Percentiles rank a stretch among this genome's conserved stretches.
Evolutionary conservation across 2,797 vertebrate genomes (phyloP).

Genomic region (Pipistrellus pipistrellus): DNA sequence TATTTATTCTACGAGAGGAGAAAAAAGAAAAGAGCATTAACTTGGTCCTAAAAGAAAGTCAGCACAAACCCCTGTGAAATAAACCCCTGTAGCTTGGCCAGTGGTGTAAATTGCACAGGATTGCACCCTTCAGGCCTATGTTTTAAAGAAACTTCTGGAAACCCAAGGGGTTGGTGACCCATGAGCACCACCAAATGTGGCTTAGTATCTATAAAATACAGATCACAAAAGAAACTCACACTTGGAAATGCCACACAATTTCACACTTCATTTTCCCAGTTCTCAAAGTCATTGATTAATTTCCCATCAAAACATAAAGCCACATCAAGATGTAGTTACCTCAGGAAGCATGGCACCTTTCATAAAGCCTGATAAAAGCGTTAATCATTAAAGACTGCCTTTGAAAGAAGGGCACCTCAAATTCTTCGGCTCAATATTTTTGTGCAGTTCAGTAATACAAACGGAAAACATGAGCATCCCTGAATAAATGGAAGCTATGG

Average conservation of each 20-base stretch:
- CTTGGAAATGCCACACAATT: conserved; percentile 58
- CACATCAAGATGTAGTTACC: conserved; percentile 56
- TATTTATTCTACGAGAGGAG: neutral
- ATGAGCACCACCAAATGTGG: conserved; percentile 32
- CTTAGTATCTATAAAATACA: conserved; percentile 55
- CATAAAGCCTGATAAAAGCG: conserved; percentile 62
- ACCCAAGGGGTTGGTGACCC: neutral
- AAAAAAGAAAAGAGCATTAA: neutral
- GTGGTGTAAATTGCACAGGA: neutral
- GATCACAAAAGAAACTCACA: conserved; percentile 48
- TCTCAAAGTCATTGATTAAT: conserved; percentile 73
- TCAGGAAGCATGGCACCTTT: conserved; percentile 52
- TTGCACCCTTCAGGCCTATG: neutral
- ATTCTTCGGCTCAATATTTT: conserved; percentile 7
- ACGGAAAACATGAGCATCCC: neutral
- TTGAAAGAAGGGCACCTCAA: conserved; percentile 52
- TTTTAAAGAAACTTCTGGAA: conserved; percentile 8
- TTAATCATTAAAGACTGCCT: conserved; percentile 68
- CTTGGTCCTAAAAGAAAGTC: neutral
- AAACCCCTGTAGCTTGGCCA: too few relatives aligned
- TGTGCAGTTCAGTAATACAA: neutral
- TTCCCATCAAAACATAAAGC: conserved; percentile 58
- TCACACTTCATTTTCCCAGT: conserved; percentile 66
- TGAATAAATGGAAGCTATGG: conserved; percentile 41
- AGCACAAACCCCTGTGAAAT: neutral